Evolutionary conservation across 2,797 vertebrate genomes (phyloP), one percentile per base, ranked within the genome.

Genomic region (Acanthis flammea): DNA sequence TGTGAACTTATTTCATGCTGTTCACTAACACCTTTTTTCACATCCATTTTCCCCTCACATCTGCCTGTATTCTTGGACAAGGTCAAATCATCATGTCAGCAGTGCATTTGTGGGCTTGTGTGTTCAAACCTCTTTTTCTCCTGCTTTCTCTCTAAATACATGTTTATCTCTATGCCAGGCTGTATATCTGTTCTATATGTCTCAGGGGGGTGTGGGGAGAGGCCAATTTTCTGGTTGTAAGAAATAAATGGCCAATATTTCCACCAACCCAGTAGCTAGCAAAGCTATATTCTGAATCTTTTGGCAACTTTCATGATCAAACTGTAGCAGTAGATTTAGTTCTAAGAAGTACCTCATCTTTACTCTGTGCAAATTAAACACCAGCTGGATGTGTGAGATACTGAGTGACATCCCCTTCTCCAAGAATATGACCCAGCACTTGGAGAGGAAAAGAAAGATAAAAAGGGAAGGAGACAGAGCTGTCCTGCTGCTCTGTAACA

Each of bases 381-480:
- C 88, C 91, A 88, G 86, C 93, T 92, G 92, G 76, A 95, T 67
- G 77, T 81, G 50, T 58, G 63, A 92, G 63, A 88, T 83, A 85
- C 22, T 44, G 79, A 72, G 33, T 41, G 72, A 79, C 58, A 55
- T 86, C 50, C 23, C 42, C 24, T 27, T 78, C 80, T 87, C 86
- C 63, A 24, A 90, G 78, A 75, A 85, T 65, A 88, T 90, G 88
- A 85, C 71, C 75, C 66, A 66, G 50, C 28, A 60, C 88, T 97
- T 60, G 57, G 73, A 89, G 86, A 90, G 75, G 39, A 42, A 93
- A 95, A 37, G 44, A 54, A 93, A 75, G 79, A 92, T 88, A 53
- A 93, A 89, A 92, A 70, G 55, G 44, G 68, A 41, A 71, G 42
- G 70, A 92, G 81, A 87, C 83, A 92, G 95, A 86, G 71, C 60